phyloP scores from a whole-genome alignment of 1,140 invertebrate genomes.

The Cherax destructor region DNA sequence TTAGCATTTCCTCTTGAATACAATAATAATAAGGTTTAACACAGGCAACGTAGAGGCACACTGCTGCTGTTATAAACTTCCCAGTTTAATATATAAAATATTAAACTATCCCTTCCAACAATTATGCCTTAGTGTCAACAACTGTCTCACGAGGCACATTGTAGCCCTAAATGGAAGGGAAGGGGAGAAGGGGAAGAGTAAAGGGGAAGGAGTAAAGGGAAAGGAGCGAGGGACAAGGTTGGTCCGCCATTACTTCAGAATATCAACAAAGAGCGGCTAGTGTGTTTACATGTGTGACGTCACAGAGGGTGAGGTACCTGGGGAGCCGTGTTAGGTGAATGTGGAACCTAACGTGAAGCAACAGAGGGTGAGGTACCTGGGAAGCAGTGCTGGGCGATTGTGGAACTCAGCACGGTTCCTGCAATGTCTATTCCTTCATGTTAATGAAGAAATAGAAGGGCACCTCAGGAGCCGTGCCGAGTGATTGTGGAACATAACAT shows the following conservation, averaged over 20 bases:
- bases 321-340: not conserved
- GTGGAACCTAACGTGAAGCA: not conserved
- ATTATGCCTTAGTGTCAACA: not conserved
- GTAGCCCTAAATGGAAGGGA: not conserved
- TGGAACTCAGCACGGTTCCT: not conserved
- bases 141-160: not conserved
- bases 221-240: not conserved
- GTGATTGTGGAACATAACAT: too few relatives aligned
- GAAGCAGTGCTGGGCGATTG: not conserved
- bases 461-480: too few relatives aligned
- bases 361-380: too few relatives aligned
- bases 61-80: too few relatives aligned
- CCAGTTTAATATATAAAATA: not conserved
- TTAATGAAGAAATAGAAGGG: too few relatives aligned
- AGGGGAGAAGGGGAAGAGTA: not conserved
- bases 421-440: too few relatives aligned
- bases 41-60: too few relatives aligned
- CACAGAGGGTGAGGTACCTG: not conserved
- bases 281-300: conserved; percentile 13
- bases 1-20: too few relatives aligned
- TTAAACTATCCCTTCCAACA: not conserved
- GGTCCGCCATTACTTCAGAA: conserved; percentile 6
- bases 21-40: too few relatives aligned
- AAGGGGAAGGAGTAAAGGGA: not conserved
- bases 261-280: not conserved